phyloP scores from a whole-genome alignment of 64 coral and sea anemone genomes.

The Montipora sp. region DNA sequence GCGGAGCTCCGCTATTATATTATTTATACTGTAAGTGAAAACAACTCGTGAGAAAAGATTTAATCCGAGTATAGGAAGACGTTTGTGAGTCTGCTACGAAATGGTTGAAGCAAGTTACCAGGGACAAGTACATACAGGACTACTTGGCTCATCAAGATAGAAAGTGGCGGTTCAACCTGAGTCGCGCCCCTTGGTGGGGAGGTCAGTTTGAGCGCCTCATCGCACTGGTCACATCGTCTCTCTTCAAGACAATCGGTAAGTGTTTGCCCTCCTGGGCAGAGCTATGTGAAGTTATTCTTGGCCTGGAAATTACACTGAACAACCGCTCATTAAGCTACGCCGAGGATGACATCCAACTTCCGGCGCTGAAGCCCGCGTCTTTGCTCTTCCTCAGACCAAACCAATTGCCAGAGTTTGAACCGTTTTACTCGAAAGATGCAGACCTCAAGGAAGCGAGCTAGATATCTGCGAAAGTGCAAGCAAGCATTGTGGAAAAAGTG shows the following conservation, averaged over 20 bases:
- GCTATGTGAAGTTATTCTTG: background rate
- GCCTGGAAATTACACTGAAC: background rate
- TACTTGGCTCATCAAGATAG: background rate
- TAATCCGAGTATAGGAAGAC: conserved; percentile 16
- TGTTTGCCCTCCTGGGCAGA: background rate
- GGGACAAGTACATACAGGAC: background rate
- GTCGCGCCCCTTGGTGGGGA: conserved; percentile 6
- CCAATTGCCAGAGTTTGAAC: conserved; percentile 5
- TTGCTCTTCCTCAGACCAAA: conserved; percentile 33
- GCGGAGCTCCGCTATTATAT: no score
- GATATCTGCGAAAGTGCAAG: conserved; percentile 44
- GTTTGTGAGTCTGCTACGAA: background rate
- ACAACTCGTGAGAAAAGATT: background rate
- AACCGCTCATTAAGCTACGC: background rate
- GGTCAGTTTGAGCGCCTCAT: conserved; percentile 28
- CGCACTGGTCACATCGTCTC: background rate
- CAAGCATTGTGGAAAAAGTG: conserved; percentile 14
- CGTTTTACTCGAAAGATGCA: conserved; percentile 5
- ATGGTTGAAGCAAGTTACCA: background rate
- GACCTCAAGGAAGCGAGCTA: conserved; percentile 37
- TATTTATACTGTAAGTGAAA: background rate
- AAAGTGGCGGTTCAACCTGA: conserved; percentile 18
- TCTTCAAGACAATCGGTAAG: conserved; percentile 2
- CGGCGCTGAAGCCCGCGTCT: conserved; percentile 34
- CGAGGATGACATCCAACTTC: conserved; percentile 13